phyloP scores from a whole-genome alignment of 1,140 invertebrate species.

The Pseudachorutes palmiensis region DNA sequence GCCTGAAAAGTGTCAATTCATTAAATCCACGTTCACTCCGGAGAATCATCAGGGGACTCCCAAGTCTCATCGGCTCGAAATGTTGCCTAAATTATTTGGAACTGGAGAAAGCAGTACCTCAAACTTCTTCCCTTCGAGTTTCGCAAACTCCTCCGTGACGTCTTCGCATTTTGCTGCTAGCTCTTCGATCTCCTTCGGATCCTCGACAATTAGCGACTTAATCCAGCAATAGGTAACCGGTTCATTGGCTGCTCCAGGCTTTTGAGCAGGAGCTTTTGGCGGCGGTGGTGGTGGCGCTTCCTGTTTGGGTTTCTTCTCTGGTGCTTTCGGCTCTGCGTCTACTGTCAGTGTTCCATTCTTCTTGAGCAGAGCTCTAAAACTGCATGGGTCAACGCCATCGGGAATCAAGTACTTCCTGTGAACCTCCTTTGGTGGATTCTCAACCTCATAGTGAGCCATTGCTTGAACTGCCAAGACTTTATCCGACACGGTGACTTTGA shows the following conservation, averaged over 20 bases:
- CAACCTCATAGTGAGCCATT: not conserved
- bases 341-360: not conserved
- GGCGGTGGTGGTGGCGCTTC: conserved; percentile 2
- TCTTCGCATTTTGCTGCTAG: not conserved
- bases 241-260: not conserved
- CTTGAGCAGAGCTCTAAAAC: not conserved
- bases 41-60: too few relatives aligned
- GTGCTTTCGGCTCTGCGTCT: not conserved
- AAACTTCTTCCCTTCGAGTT: not conserved
- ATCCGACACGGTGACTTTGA: not conserved
- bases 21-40: not conserved
- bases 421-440: conserved; percentile 8
- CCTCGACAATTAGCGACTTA: not conserved
- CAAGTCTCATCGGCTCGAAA: too few relatives aligned
- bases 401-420: conserved; percentile 5
- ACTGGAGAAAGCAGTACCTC: not conserved
- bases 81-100: too few relatives aligned
- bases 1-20: not conserved
- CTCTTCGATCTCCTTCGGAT: conserved; percentile 2
- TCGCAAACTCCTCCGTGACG: not conserved
- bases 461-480: conserved; percentile 4
- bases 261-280: not conserved
- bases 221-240: conserved; percentile 5
- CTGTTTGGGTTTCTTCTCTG: not conserved
- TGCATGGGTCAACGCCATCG: not conserved